Evolutionary conservation across 2,888 invertebrate genomes (phyloP), one percentile per base, ranked within the genome.

Genomic region (Scaptomyza tumidula): DNA sequence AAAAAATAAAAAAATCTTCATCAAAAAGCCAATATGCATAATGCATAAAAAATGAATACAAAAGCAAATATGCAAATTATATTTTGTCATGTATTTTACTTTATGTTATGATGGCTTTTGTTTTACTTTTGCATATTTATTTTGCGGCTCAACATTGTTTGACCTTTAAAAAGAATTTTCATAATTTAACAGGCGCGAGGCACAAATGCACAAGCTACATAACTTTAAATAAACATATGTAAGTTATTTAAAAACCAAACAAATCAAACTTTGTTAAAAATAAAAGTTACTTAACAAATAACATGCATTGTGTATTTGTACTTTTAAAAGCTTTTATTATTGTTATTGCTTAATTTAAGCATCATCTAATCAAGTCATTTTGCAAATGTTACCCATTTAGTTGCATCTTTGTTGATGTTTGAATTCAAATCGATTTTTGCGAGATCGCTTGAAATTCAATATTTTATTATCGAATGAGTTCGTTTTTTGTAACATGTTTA

Each of bases 111-210:
- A 67, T 39, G 44, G 35, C 52, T 50, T 65, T 68, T 72, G 68
- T 63, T 55, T 65, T 64, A 53, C 48, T 57, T 41, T 46, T 41
- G 14, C 41, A 5, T 35, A 37, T 39, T 59, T 37, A 58, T 54
- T 27, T 53, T 68, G 61, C 41, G 11, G 19, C 29, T 16, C 35
- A 6, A 41, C 62, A 65, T 65, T 88, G 80, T 79, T 86, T 79
- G 77, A 71, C 75, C 71, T 71, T 66, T 74, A 88, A 82, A 86
- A 68, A 67, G 69, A 67, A 67, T 76, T 76, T 79, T 62, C 71
- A 88, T 88, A 75, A 73, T 79, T 82, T 53, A 79, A 73, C 53
- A 57, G 49, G 35, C 49, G 31, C 37, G 39, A 52, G 10, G 19
- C 56, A 37, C 55, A 72, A 44, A 55, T 52, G 52, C 60, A 66